Evolutionary conservation across 2,797 vertebrate species (phyloP), one percentile per base, ranked within the genome.

Genomic region (Acanthornis magna): DNA sequence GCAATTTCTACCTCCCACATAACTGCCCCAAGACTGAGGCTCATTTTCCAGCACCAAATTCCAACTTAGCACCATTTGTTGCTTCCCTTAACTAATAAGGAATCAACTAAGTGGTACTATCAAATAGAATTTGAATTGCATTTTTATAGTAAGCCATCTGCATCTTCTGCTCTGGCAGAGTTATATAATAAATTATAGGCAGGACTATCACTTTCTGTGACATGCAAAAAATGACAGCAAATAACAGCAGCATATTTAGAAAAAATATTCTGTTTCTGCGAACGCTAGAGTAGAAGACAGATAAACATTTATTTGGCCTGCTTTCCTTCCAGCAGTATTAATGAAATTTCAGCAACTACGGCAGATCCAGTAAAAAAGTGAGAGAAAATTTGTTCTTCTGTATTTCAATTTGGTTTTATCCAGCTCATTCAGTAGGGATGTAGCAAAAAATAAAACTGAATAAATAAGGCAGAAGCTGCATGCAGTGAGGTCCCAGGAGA

Each of bases 381-480:
- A 58, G 13, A 65, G 29, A 76, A 92, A 95, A 93, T 17, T n/a
- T 91, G 47, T 60, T 88, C 93, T 90, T 63, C 55, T 85, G 10
- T 70, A 94, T 94, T 93, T 85, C 70, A 66, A 13, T 86, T 84
- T 85, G 32, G 2, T 90, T 93, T 88, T 86, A 86, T 61, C 63
- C 71, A 88, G 18, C 45, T 87, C 74, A 79, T 88, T 95, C 89
- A 79, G 54, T 27, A 79, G 34, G 11, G 40, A 84, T 61, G 47
- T 32, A 74, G 53, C 42, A 89, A 91, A 93, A 94, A 82, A 66
- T 34, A 88, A 88, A 95, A 70, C 53, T 67, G 55, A 93, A 95
- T 95, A 93, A 93, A 88, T 88, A 94, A 92, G 58, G 55, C 26
- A 95, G 70, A 91, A 92, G 55, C 42, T 91, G 67, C 67, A 86